phyloP scores from a whole-genome alignment of 2,113 vertebrate species.

The Leucosticte australis region DNA sequence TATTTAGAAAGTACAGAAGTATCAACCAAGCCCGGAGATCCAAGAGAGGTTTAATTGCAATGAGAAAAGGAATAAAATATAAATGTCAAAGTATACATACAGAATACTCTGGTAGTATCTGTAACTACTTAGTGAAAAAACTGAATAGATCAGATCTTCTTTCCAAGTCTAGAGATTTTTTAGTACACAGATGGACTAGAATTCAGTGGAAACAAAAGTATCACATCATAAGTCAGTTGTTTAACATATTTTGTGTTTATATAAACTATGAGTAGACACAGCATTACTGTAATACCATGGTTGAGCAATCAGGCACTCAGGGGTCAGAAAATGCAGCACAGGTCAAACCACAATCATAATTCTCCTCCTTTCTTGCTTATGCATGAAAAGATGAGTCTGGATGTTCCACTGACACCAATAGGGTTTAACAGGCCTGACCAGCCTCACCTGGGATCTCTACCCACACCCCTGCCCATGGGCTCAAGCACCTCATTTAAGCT shows the following conservation, averaged over 20 bases:
- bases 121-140: conserved; percentile 13
- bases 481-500: not conserved
- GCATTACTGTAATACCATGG: conserved; percentile 10
- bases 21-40: not conserved
- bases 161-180: conserved; percentile 27
- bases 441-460: not conserved
- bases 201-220: conserved; percentile 46
- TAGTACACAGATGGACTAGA: conserved; percentile 39
- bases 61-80: not conserved
- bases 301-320: conserved; percentile 53
- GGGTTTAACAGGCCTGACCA: not conserved
- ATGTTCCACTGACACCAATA: not conserved
- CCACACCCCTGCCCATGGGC: not conserved
- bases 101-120: conserved; percentile 5
- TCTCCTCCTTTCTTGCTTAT: conserved; percentile 15
- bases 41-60: conserved; percentile 1
- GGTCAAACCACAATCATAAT: conserved; percentile 41
- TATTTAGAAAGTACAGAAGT: not conserved
- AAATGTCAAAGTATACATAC: not conserved
- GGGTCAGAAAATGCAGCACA: conserved; percentile 17
- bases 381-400: not conserved
- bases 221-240: conserved; percentile 55
- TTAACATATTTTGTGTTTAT: conserved; percentile 46
- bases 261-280: conserved; percentile 41
- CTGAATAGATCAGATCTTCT: not conserved